Evolutionary conservation across 2,888 invertebrate species (phyloP), one percentile per base, ranked within the genome.

Genomic region (Synanthedon myopaeformis): DNA sequence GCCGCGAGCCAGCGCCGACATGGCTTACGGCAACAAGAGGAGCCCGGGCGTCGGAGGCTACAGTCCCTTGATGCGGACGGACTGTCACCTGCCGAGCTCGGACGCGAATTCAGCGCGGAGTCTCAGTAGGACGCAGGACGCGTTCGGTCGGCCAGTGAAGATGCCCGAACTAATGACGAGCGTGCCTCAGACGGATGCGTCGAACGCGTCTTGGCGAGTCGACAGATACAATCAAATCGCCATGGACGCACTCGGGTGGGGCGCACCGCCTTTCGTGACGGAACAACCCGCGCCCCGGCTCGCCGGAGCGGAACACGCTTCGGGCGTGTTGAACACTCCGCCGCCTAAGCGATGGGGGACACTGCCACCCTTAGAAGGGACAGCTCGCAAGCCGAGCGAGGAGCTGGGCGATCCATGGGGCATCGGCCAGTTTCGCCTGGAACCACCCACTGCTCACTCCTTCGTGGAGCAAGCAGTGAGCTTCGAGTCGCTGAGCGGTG

Each of bases 41-140:
- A 86, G 85, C 56, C 85, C 86, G 1, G 82, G 81, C 13, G 74
- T 83, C 19, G 85, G 83, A 5, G 75, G 75, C 56, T 86, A 79
- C 62, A 86, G 85, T 54, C 86, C 87, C 0, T 77, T 83, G 76
- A 69, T 83, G 78, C 76, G 86, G 2, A 60, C 77, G 1, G 86
- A 87, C 58, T 81, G 82, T 55, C 83, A 81, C 58, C 63, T 84
- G 54, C 79, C 85, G 10, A 82, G 82, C 58, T 79, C 85, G 13
- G 86, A 85, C 54, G 69, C 71, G 14, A 72, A 72, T 12, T 75
- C 49, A 61, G 70, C n/a, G 41, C 59, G 69, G 28, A 60, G 66
- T 42, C 51, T 69, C 53, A 69, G 69, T 12, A 63, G 79, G 55
- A 55, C 67, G n/a, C 72, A 76, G 56, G 84, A 83, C 56, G 57